These are phyloP conservation scores for Coracopsis vasa DNA, from an alignment of 2,113 vertebrate species.

Conservation along the genomic window DNA sequence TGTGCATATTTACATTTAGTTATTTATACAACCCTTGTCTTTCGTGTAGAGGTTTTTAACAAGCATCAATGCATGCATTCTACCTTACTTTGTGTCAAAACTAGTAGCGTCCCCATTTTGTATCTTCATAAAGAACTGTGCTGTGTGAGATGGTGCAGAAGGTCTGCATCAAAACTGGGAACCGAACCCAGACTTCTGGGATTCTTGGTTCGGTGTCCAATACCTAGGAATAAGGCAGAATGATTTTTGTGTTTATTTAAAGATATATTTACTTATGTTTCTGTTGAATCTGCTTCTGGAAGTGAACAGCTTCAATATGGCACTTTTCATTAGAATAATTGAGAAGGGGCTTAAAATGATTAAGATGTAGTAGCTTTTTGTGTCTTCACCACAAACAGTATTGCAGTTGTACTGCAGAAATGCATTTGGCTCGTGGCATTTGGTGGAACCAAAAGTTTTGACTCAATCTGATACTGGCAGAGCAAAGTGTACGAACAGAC, in stretches of 20 bases:
- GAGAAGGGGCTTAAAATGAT: background rate
- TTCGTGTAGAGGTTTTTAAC: background rate
- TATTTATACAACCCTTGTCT: background rate
- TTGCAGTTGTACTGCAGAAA: background rate
- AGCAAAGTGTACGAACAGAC: background rate
- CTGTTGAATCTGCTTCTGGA: background rate
- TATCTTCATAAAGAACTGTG: background rate
- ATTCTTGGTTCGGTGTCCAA: background rate
- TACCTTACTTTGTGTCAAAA: background rate
- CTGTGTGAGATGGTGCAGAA: background rate
- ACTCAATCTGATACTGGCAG: background rate
- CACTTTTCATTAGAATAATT: background rate
- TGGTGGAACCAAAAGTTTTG: slow-evolving; percentile 25
- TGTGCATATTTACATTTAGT: background rate
- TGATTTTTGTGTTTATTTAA: slow-evolving; percentile 1
- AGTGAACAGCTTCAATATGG: background rate
- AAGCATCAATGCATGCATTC: background rate
- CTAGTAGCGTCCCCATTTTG: background rate
- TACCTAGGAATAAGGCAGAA: background rate
- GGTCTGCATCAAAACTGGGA: background rate
- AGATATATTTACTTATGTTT: background rate
- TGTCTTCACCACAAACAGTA: background rate
- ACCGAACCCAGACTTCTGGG: background rate
- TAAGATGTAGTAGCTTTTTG: background rate
- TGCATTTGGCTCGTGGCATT: background rate